Base-by-base conservation (phyloP, 2,888 invertebrate genomes). In the Hypolimnas misippus region DNA sequence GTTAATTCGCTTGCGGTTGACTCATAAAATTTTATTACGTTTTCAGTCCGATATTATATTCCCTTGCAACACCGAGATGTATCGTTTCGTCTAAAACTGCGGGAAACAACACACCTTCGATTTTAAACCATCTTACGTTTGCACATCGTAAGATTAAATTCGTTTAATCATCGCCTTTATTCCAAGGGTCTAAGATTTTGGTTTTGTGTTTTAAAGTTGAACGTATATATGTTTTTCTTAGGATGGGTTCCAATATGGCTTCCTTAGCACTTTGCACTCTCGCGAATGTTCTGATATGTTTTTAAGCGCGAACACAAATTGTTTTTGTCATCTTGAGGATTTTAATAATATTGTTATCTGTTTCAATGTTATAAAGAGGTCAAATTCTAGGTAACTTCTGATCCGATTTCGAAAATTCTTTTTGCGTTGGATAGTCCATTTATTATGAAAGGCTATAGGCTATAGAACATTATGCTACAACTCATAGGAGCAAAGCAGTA, bases 11-110 rank as follows among this genome's bases (percentile, higher is more conserved):
- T 67, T 64, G 67, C 68, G n/a, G 64, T 73, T 57, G 59, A 56
- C 57, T 70, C 68, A 61, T 71, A 71, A 71, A 71, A 71, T 70
- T 71, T 71, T 71, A 71, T 67, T 64, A 57, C 57, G 62, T 57
- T 60, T 67, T 65, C 62, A 63, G 62, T 62, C 60, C 62, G 63
- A 65, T 65, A 70, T 60, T 64, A 66, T 67, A 70, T 64, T 57
- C 54, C 52, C 64, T 66, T 68, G 58, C 56, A 61, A 68, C 70
- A 65, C 62, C 52, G 46, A 46, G 21, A 46, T 21, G 33, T 59
- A 59, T 51, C 31, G 40, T 58, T 58, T 58, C 29, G 40, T 57
- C 57, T 58, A 58, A 58, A 58, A 58, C 57, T 46, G 46, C 46
- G 21, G 46, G 46, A 46, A 46, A 46, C 46, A 46, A 25, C 46